Conservation (phyloP, 2,113 vertebrate genomes). For the Potamarius usumacintae region DNA sequence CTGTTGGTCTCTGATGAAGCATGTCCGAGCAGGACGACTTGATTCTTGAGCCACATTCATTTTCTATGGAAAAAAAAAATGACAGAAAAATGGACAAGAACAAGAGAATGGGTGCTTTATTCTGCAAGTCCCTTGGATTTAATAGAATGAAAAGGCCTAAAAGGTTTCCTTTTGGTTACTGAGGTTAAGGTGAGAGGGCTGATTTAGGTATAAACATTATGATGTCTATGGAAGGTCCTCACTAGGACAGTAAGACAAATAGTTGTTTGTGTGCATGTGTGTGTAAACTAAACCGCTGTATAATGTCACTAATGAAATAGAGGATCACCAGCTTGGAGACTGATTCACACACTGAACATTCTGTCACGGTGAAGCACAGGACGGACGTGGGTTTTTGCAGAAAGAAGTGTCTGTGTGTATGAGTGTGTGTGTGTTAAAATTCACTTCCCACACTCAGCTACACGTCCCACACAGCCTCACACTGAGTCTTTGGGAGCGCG, state of each 20-base stretch:
- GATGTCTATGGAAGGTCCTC: background rate
- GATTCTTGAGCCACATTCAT: no score
- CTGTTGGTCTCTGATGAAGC: no score
- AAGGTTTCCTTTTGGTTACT: no score
- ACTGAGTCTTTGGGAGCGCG: background rate
- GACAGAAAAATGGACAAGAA: no score
- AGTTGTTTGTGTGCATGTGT: no score
- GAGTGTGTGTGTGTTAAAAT: background rate
- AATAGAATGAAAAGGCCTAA: no score
- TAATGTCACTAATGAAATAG: background rate
- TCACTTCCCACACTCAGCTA: conserved; percentile 27
- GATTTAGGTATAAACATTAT: background rate
- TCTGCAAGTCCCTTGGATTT: no score
- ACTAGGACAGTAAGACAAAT: background rate
- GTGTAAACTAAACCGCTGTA: background rate
- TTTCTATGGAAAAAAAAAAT: no score
- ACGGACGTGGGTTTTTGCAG: background rate
- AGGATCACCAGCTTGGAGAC: background rate
- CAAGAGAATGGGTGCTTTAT: no score
- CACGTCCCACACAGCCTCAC: background rate
- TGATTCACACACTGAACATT: conserved; percentile 10
- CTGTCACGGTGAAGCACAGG: background rate
- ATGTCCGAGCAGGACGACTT: no score
- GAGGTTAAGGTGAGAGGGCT: background rate
- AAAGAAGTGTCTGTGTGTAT: background rate